Evolutionary conservation across 1,140 invertebrate species (phyloP), one percentile per base, ranked within the genome.

Genomic region (Brachionus plicatilis): DNA sequence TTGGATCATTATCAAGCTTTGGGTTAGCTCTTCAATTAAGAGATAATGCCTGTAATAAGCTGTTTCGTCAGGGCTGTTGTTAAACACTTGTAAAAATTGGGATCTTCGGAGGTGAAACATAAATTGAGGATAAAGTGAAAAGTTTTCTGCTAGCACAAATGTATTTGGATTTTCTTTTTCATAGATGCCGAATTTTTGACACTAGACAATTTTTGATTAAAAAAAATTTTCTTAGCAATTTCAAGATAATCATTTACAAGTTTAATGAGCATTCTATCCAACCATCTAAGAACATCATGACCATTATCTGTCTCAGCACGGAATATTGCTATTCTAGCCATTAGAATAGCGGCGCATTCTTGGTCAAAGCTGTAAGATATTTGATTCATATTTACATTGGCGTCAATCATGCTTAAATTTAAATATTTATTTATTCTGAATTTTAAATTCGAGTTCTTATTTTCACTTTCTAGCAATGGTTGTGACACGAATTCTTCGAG

Each of bases 1-100:
- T 90, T 99, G 98, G 86, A 99, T 98, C 98, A 99, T 99, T 84
- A 99, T 97, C 84, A 99, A 91, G 70, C 95, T 97, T 90, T 99
- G 96, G 0, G 95, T 96, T 84, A 99, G 91, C 91, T 98, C 96
- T 91, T 99, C 98, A 70, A 68, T 45, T 65, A 65, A 14, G 2
- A 83, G 50, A 14, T 72, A 85, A 78, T 88, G 95, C 94, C 95
- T 93, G 88, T 99, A 99, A 91, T 97, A 99, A 83, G 96, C 96
- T 33, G 98, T 99, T 92, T 99, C 98, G 91, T 99, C 98, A 0
- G 98, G 98, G 75, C 96, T 98, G 91, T 99, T 99, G 90, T 99
- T 99, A 90, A 99, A 99, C n/a, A 99, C 97, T 92, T 99, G 98
- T 85, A 99, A 92, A 91, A 99, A 99, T 90, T 99, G 97, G 56